These are phyloP conservation scores for Bos taurus DNA, from an alignment of 2,113 vertebrate genomes.

Conservation along the genomic window ARS-UCD2.0 NC_037328.1:77298001-77298500, in stretches of 20 bases:
- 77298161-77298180: neutral
- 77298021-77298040: neutral
- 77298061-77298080: neutral
- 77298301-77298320: neutral
- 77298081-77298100: neutral
- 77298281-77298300: neutral
- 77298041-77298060: neutral
- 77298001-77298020: neutral
- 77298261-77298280: neutral
- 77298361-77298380: neutral
- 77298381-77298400: neutral
- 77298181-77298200: neutral
- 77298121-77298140: neutral
- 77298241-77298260: neutral
- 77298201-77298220: neutral
- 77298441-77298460: neutral
- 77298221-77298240: neutral
- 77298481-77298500: neutral
- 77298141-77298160: neutral
- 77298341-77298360: neutral
- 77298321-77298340: neutral
- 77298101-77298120: neutral
- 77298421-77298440: neutral
- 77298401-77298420: neutral
- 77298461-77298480: neutral